Percentiles rank a stretch among this genome's conserved stretches.
Conservation (phyloP, 2,888 invertebrate genomes). For the Trichacis sp. region DNA sequence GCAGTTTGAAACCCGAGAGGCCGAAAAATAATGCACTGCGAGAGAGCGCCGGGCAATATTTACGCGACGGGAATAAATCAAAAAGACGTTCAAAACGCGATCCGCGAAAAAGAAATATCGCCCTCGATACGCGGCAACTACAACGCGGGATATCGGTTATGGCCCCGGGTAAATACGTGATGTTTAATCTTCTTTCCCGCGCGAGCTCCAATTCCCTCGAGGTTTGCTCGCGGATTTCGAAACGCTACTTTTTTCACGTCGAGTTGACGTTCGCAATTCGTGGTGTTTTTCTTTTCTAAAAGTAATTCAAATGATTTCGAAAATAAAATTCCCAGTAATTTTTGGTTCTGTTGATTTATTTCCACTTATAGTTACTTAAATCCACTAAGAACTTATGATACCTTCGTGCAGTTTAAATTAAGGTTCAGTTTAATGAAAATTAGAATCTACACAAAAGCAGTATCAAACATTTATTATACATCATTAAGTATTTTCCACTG, state of each 20-base stretch:
- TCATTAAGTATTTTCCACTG: too few relatives aligned
- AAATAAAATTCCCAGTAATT: too few relatives aligned
- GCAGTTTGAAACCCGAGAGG: constrained; percentile 18
- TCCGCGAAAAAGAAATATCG: constrained; percentile 39
- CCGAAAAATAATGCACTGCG: constrained; percentile 36
- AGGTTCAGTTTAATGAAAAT: too few relatives aligned
- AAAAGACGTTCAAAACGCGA: constrained; percentile 43
- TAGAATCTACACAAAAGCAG: too few relatives aligned
- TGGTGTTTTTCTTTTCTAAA: too few relatives aligned
- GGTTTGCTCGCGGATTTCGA: constrained; percentile 44
- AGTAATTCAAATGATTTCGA: too few relatives aligned
- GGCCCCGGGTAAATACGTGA: constrained; percentile 52
- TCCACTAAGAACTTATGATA: too few relatives aligned
- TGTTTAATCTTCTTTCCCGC: constrained; percentile 54
- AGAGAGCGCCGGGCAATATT: constrained; percentile 31
- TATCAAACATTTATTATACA: too few relatives aligned
- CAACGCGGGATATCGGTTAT: constrained; percentile 49
- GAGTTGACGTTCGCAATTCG: too few relatives aligned
- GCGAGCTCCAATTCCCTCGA: constrained; percentile 48
- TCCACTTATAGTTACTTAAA: too few relatives aligned
- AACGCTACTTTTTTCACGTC: constrained; percentile 9
- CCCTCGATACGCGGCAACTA: constrained; percentile 41
- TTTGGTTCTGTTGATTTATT: too few relatives aligned
- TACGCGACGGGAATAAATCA: constrained; percentile 40
- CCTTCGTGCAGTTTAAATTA: too few relatives aligned